These are phyloP conservation scores for Carassius auratus DNA, from an alignment of 2,113 vertebrate genomes.

Conservation along the genomic window DNA sequence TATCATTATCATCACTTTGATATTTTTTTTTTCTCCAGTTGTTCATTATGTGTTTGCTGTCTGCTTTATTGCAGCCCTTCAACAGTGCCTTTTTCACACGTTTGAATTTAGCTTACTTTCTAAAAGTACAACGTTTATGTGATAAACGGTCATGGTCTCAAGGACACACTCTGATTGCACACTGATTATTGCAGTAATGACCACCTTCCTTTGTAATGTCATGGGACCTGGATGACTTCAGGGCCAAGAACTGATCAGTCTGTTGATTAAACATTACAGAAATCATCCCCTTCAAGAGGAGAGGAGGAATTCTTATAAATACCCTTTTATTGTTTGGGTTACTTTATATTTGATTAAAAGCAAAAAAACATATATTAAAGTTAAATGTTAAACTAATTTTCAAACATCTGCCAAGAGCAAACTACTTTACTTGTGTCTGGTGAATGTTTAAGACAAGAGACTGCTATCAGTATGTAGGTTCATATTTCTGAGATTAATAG, in stretches of 20 bases:
- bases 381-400: not conserved
- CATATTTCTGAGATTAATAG: not conserved
- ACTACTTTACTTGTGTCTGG: not conserved
- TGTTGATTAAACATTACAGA: not conserved
- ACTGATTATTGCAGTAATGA: constrained; percentile 20
- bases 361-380: not conserved
- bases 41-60: not conserved
- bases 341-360: not conserved
- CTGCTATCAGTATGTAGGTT: not conserved
- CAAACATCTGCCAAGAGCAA: not conserved
- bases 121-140: not conserved
- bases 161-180: not conserved
- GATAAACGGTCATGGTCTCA: not conserved
- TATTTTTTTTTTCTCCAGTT: not conserved
- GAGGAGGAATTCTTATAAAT: not conserved
- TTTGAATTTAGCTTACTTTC: not conserved
- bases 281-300: not conserved
- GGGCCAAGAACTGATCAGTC: not conserved
- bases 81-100: not conserved
- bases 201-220: not conserved
- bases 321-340: not conserved
- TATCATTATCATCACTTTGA: not conserved
- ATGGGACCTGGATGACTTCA: not conserved
- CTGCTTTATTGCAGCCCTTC: not conserved
- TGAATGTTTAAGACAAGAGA: not conserved